Evolutionary conservation across 2,888 invertebrate species (phyloP).

Genomic region (Heliconius ethilla): DNA sequence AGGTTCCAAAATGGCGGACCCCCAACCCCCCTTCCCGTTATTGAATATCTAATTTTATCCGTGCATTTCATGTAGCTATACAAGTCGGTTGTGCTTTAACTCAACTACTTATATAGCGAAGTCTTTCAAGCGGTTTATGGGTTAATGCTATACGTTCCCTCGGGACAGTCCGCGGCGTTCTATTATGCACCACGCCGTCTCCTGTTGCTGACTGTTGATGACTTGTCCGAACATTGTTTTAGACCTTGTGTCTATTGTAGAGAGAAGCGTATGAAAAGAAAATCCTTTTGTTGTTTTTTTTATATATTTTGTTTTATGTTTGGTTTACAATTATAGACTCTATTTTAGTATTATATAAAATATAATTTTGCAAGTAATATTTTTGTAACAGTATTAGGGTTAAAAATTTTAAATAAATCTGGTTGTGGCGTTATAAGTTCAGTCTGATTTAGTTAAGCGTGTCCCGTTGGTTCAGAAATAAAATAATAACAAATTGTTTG

Average conservation of each 20-base stretch:
- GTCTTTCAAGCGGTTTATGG: conserved; percentile 43
- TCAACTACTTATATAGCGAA: conserved; percentile 42
- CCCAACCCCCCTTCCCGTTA: conserved; percentile 74
- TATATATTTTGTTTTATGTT: neutral
- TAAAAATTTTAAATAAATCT: neutral
- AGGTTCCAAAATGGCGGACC: conserved; percentile 78
- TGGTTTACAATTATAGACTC: neutral
- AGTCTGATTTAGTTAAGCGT: too few relatives aligned
- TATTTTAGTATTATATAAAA: neutral
- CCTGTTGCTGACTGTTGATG: conserved; percentile 36
- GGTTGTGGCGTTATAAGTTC: neutral
- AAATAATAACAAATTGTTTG: neutral
- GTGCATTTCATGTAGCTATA: conserved; percentile 69
- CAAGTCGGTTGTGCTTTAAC: conserved; percentile 58
- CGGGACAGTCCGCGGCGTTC: conserved; percentile 34
- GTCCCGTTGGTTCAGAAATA: neutral
- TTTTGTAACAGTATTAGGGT: neutral
- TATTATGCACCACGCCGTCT: conserved; percentile 37
- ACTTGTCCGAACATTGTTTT: conserved; percentile 25
- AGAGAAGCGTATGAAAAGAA: neutral
- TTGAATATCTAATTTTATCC: conserved; percentile 81
- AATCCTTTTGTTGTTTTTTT: neutral
- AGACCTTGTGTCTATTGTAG: conserved; percentile 10
- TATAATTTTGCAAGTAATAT: neutral
- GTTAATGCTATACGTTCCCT: conserved; percentile 42